A percentile compares a stretch with the other conserved stretches of the same genome.
phyloP scores from a whole-genome alignment of 92 coral and sea anemone species.

The Parazoanthus darwini region DNA sequence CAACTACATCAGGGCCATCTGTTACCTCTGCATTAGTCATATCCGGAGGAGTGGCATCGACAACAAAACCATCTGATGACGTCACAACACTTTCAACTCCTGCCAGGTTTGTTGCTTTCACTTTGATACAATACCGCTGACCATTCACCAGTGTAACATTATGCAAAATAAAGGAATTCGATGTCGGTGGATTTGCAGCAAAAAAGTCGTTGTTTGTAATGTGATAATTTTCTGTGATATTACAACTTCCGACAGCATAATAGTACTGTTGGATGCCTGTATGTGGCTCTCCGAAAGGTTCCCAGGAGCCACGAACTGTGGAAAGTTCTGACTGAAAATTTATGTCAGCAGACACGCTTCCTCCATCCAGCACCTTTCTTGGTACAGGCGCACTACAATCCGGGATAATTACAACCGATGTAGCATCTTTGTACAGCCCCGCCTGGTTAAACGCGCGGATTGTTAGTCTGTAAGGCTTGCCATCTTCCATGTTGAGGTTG shows the following conservation, averaged over 20 bases:
- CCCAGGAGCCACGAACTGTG: slow-evolving; percentile 85
- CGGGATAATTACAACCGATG: slow-evolving; percentile 77
- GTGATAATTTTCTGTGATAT: slow-evolving; percentile 79
- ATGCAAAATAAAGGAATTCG: slow-evolving; percentile 64
- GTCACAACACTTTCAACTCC: slow-evolving; percentile 74
- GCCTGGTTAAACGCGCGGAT: slow-evolving; percentile 89
- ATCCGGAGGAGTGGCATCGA: slow-evolving; percentile 83
- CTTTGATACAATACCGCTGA: slow-evolving; percentile 88
- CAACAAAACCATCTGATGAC: slow-evolving; percentile 89
- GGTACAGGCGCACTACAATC: slow-evolving; percentile 76
- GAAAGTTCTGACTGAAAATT: slow-evolving; percentile 76
- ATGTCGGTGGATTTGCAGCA: slow-evolving; percentile 63
- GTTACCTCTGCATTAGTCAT: slow-evolving; percentile 72
- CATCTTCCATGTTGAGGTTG: slow-evolving; percentile 68
- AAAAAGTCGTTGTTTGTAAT: slow-evolving; percentile 81
- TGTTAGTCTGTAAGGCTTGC: slow-evolving; percentile 60
- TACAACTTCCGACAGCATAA: slow-evolving; percentile 91
- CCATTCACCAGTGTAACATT: slow-evolving; percentile 82
- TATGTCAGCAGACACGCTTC: slow-evolving; percentile 54
- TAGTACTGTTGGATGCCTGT: slow-evolving; percentile 83
- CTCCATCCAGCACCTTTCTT: slow-evolving; percentile 81
- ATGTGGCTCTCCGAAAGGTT: slow-evolving; percentile 68
- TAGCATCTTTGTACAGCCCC: slow-evolving; percentile 71
- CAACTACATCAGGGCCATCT: slow-evolving; percentile 77
- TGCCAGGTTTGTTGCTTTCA: slow-evolving; percentile 89